These are phyloP conservation scores for Glaucidium brasilianum DNA, from an alignment of 2,113 vertebrate species.

Conservation along the genomic window DNA sequence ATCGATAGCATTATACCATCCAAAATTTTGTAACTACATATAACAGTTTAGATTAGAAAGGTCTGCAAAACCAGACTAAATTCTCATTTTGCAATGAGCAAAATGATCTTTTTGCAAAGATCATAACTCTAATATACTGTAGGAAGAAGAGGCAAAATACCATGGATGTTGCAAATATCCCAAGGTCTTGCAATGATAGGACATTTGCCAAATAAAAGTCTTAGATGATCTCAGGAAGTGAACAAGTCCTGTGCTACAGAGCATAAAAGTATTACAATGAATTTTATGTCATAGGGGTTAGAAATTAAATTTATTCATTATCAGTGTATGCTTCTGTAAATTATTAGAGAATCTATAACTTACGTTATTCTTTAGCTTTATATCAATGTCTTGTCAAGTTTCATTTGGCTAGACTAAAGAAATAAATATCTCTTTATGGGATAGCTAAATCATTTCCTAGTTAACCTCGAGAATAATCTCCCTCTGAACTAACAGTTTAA, in stretches of 20 bases:
- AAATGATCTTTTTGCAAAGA: not conserved
- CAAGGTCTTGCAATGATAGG: not conserved
- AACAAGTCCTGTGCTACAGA: not conserved
- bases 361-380: not conserved
- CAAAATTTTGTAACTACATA: not conserved
- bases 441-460: not conserved
- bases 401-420: not conserved
- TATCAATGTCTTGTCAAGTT: not conserved
- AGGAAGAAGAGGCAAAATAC: not conserved
- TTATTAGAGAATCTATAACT: not conserved
- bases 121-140: not conserved
- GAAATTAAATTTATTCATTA: not conserved
- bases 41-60: not conserved
- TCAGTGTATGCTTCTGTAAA: not conserved
- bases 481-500: not conserved
- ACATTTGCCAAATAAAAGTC: not conserved
- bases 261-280: not conserved
- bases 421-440: not conserved
- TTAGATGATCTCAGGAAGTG: not conserved
- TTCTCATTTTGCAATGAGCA: not conserved
- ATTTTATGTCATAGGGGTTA: not conserved
- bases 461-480: not conserved
- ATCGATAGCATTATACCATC: not conserved
- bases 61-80: not conserved
- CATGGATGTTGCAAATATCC: not conserved